Evolutionary conservation across 2,888 invertebrate genomes (phyloP), one percentile per base, ranked within the genome.

Genomic region (Caenorhabditis zanzibari): DNA sequence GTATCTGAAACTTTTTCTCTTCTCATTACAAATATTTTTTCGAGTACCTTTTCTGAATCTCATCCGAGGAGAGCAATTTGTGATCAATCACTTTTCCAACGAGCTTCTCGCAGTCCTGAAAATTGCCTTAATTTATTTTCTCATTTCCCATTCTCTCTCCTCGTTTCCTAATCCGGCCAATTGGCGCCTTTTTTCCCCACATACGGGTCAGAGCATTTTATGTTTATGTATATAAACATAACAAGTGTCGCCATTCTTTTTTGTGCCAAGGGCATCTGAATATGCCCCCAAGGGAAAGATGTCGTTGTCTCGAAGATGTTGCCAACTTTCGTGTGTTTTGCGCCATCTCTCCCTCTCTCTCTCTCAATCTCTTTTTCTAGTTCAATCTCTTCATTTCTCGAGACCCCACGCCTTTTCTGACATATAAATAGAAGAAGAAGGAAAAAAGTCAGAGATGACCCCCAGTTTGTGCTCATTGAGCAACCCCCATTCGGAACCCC

Each of bases 61-160:
- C 91, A 73, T 92, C 92, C 22, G 91, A 87, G 26, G 89, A 90
- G 26, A 91, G 86, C 68, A 93, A 82, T 72, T 92, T 92, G 87
- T 94, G 93, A 83, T 93, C 93, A 22, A 93, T 88, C 5, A 93
- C 89, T 68, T 93, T 84, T 22, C 92, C 92, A 71, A 90, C 90
- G 58, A 92, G 86, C 58, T 88, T 82, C 72, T 88, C 85, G 74
- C 92, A 92, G 81, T 92, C 92, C 89, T 90, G 77, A 38, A 88
- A 66, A 52, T 66, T 49, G 49, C 66, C 49, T 66, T 35, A 24
- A 52, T 66, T 66, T 52, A 32, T 52, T 35, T 64, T 58, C 58
- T n/a, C 32, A n/a, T n/a, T 47, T 28, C 28, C 22, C 6, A 9
- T n/a, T 54, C 24, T 28, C 38, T 24, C n/a, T 38, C 16, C 28